Evolutionary conservation across 2,797 vertebrate species (phyloP).

Genomic region (Saguinus oedipus): DNA sequence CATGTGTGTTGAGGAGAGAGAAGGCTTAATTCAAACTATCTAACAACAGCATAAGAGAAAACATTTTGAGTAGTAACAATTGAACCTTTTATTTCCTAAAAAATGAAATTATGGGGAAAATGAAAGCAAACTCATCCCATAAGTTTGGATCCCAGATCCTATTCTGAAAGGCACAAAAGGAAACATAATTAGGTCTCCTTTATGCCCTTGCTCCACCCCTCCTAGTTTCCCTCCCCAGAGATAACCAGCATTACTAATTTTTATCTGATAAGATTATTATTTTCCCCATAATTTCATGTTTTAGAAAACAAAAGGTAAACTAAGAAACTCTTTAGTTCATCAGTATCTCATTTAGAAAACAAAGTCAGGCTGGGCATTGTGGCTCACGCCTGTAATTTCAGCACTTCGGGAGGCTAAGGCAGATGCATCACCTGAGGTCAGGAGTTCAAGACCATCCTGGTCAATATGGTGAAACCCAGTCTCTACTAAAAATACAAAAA

Average conservation of each 20-base stretch:
- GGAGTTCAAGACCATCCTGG: not conserved
- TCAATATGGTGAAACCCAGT: not conserved
- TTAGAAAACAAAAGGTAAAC: slow-evolving; percentile 33
- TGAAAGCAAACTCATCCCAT: not conserved
- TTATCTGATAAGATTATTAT: not conserved
- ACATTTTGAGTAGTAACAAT: not conserved
- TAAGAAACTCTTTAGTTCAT: slow-evolving; percentile 5
- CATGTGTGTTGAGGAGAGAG: not conserved
- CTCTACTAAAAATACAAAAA: too few relatives aligned
- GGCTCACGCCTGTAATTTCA: not conserved
- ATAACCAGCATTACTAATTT: not conserved
- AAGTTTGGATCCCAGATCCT: not conserved
- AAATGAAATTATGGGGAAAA: slow-evolving; percentile 21
- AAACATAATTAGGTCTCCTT: not conserved
- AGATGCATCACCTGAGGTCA: not conserved
- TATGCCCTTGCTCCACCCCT: not conserved
- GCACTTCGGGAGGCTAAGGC: not conserved
- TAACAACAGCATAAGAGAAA: not conserved
- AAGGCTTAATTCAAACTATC: not conserved
- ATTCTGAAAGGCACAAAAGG: slow-evolving; percentile 3
- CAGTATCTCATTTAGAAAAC: slow-evolving; percentile 50
- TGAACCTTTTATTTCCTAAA: slow-evolving; percentile 38
- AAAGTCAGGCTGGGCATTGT: not conserved
- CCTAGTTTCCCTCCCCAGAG: not conserved
- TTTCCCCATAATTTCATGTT: slow-evolving; percentile 15